Evolutionary conservation across 2,113 vertebrate genomes (phyloP), one percentile per base, ranked within the genome.

Genomic region (Aegithalos caudatus): DNA sequence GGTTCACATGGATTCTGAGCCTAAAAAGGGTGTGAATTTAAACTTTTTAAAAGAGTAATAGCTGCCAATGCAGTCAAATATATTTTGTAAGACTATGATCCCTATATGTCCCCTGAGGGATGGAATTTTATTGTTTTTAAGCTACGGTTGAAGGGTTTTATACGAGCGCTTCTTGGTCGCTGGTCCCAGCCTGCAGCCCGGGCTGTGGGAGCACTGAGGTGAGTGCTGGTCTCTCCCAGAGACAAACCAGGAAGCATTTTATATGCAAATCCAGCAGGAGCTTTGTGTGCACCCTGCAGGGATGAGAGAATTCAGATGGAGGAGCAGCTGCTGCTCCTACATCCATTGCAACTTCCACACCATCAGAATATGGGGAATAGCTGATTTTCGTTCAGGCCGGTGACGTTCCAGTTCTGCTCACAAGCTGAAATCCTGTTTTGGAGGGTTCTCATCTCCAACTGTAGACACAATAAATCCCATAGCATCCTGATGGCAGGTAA

Each of bases 81-180:
- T 97, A 96, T 97, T 97, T 97, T 97, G 24, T 92, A 87, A 96
- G 94, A 93, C 84, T 90, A 85, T 95, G 90, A 86, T 96, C 97
- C 95, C 94, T 97, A 80, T 96, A 94, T 92, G 88, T 95, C 94
- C 97, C 86, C 94, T 93, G 79, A 15, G 85, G 95, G 91, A 97
- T 96, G 81, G 80, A 90, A 77, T 95, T 56, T 86, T 97, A 82
- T 96, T 97, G 95, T 92, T 97, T 98, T 96, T 96, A 97, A 82
- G 85, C 91, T 95, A 76, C 64, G 90, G 83, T 80, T 96, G 84
- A 73, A 95, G 89, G 80, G 92, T 97, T 96, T 97, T 90, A 94
- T 54, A 95, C 9, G 94, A 94, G 94, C 42, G 53, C 74, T 92
- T 87, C 87, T 92, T 94, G 86, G 83, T 93, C 57, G 24, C 95